These are phyloP conservation scores for Agriopis aurantiaria DNA, from an alignment of 2,888 invertebrate species.

Conservation along the genomic window DNA sequence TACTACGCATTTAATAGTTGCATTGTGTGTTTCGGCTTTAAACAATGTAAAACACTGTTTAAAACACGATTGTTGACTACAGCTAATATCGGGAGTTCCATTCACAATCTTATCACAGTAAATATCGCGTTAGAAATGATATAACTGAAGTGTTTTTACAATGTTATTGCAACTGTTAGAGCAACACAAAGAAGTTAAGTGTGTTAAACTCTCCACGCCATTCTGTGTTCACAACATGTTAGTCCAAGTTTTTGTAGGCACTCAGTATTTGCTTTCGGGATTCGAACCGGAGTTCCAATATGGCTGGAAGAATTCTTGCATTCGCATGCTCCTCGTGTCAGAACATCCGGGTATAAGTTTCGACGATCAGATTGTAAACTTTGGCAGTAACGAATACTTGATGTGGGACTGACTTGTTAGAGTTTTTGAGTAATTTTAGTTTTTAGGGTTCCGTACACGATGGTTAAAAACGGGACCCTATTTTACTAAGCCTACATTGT, in stretches of 20 bases:
- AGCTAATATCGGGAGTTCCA: too few relatives aligned
- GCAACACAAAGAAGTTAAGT: background rate
- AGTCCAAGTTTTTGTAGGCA: conserved; percentile 79
- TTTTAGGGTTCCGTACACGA: conserved; percentile 4
- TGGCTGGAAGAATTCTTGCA: conserved; percentile 79
- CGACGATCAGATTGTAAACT: conserved; percentile 74
- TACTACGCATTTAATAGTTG: too few relatives aligned
- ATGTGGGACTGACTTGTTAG: conserved; percentile 41
- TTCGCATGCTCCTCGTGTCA: conserved; percentile 69
- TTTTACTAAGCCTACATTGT: too few relatives aligned
- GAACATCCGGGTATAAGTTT: conserved; percentile 73
- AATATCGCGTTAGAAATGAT: too few relatives aligned
- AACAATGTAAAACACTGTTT: too few relatives aligned
- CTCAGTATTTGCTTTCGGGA: conserved; percentile 82
- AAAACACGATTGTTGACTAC: too few relatives aligned
- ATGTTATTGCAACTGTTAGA: too few relatives aligned
- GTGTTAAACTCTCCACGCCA: conserved; percentile 50
- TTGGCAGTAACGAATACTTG: conserved; percentile 43
- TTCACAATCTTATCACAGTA: too few relatives aligned
- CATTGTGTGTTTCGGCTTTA: too few relatives aligned
- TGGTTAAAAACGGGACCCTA: background rate
- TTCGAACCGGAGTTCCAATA: conserved; percentile 79
- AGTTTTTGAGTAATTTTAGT: conserved; percentile 23
- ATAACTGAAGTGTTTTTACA: too few relatives aligned
- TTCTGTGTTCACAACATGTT: conserved; percentile 61